Evolutionary conservation across 2,888 invertebrate genomes (phyloP), one percentile per base, ranked within the genome.

Genomic region (Agrilus cyanescens): DNA sequence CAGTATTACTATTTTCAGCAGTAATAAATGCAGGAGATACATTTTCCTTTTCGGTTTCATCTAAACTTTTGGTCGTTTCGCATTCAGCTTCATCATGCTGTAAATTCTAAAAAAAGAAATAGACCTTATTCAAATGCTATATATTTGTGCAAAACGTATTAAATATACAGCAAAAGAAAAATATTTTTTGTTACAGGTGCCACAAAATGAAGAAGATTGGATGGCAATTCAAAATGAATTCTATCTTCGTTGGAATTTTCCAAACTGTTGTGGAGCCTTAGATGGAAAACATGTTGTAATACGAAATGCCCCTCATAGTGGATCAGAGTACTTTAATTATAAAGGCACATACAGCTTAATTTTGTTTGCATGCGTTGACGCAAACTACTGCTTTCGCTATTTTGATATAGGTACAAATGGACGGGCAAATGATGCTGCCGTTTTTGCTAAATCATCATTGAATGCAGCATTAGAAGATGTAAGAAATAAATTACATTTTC

Each of bases 401-500:
- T 32, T 47, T 25, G 31, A 45, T 37, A 37, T 47, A 32, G 44
- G 41, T 31, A 42, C 45, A 39, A 44, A 46, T 43, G n/a, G n/a
- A n/a, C n/a, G n/a, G n/a, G n/a, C n/a, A n/a, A n/a, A n/a, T 34
- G 49, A 40, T 45, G 44, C 32, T 39, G 25, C 30, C 10, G 40
- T 44, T 41, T 44, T 35, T 37, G 14, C 44, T 40, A 44, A 44
- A 35, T 38, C 20, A 40, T 44, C 50, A 15, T 42, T 46, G 36
- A 49, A 47, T 46, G 32, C 43, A 39, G 45, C 48, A 32, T 44
- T 49, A 38, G 40, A 50, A 48, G 40, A 38, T 43, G 29, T 43
- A 32, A 40, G 14, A n/a, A 45, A 49, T 44, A 48, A 7, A 15
- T 47, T 47, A 45, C 37, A 46, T 46, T n/a, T n/a, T n/a, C n/a